Conservation (phyloP, 1,140 invertebrate species). For the Bombus waltoni region DNA sequence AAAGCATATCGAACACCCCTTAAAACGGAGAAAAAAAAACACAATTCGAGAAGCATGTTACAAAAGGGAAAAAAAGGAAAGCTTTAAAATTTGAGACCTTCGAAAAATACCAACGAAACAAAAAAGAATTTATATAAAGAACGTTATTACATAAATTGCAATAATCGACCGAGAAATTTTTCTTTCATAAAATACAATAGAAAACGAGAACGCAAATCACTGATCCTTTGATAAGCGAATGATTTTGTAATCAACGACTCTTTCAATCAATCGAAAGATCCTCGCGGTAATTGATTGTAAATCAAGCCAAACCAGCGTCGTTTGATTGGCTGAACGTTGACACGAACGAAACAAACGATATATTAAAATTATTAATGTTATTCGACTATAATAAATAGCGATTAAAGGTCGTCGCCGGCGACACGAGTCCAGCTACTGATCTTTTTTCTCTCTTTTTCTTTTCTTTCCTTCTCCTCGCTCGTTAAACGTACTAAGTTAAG, state of each 20-base stretch:
- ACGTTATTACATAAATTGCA: neutral
- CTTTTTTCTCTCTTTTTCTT: conserved; percentile 12
- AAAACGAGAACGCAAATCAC: conserved; percentile 26
- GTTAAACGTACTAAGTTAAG: conserved; percentile 23
- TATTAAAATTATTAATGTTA: neutral
- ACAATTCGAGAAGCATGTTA: neutral
- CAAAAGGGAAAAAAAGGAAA: conserved; percentile 39
- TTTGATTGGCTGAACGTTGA: conserved; percentile 6
- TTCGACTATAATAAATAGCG: conserved; percentile 21
- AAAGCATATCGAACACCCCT: neutral
- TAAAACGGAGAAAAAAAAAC: neutral
- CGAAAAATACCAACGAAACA: neutral
- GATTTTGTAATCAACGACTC: neutral
- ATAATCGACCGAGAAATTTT: neutral
- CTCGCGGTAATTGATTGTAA: conserved; percentile 19
- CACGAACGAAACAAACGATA: neutral
- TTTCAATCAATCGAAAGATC: neutral
- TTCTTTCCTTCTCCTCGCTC: neutral
- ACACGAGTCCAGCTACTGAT: conserved; percentile 42
- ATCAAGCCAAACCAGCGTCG: conserved; percentile 15
- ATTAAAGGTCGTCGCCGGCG: conserved; percentile 39
- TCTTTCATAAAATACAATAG: conserved; percentile 1
- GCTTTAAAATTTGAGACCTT: conserved; percentile 27
- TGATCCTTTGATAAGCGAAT: neutral
- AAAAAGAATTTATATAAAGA: neutral